Percentiles rank a stretch among this genome's conserved stretches.
These are phyloP conservation scores for Coracopsis vasa DNA, from an alignment of 2,113 vertebrate species.

Conservation along the genomic window DNA sequence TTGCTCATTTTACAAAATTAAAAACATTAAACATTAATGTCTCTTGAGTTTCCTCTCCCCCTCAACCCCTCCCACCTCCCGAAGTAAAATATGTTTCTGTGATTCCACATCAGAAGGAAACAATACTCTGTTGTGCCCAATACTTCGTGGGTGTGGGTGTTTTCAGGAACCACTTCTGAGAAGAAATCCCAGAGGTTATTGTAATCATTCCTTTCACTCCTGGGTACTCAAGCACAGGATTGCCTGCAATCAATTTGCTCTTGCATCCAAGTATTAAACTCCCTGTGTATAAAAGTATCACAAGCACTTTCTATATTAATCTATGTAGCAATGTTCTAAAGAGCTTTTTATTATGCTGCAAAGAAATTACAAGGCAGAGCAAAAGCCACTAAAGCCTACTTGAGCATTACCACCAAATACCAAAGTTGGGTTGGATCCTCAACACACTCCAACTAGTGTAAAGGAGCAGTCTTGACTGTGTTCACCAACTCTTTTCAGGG, in stretches of 20 bases:
- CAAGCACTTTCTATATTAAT: constrained; percentile 75
- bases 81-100: constrained; percentile 71
- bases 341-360: constrained; percentile 70
- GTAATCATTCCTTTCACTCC: constrained; percentile 72
- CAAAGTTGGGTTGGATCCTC: neutral
- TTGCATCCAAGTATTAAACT: constrained; percentile 70
- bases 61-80: constrained; percentile 50
- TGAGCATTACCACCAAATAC: constrained; percentile 51
- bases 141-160: constrained; percentile 46
- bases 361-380: constrained; percentile 70
- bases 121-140: constrained; percentile 53
- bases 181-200: constrained; percentile 71
- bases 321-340: constrained; percentile 69
- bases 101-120: constrained; percentile 68
- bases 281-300: constrained; percentile 69
- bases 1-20: constrained; percentile 73
- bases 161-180: constrained; percentile 64
- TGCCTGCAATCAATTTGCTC: constrained; percentile 78
- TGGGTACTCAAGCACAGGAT: constrained; percentile 71
- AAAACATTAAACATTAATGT: constrained; percentile 75
- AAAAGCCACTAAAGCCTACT: constrained; percentile 59
- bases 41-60: constrained; percentile 66
- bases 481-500: neutral
- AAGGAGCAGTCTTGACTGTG: neutral
- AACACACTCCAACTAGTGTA: neutral